Percentiles rank a stretch among this genome's conserved stretches.
phyloP scores from a whole-genome alignment of 1,140 invertebrate genomes.

The Drosophila albomicans region DNA sequence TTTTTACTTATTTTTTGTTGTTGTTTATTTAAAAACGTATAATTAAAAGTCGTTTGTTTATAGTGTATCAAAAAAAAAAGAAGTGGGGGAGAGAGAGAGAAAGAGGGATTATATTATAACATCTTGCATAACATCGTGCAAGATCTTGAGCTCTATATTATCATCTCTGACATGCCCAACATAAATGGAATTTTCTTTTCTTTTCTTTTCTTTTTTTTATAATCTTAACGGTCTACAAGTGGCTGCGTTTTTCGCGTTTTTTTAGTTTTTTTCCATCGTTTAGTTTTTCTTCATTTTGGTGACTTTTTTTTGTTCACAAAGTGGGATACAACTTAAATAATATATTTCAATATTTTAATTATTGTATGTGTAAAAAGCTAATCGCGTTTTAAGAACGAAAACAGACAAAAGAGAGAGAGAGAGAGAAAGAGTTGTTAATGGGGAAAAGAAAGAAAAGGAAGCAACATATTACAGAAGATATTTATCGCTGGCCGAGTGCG shows the following conservation, averaged over 20 bases:
- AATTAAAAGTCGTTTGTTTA: constrained; percentile 56
- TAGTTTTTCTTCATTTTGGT: constrained; percentile 48
- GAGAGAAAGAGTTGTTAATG: not conserved
- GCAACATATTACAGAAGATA: constrained; percentile 47
- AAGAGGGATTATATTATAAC: constrained; percentile 24
- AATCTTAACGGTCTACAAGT: constrained; percentile 67
- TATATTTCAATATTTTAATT: constrained; percentile 73
- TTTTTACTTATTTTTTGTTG: constrained; percentile 37
- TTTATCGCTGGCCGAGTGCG: constrained; percentile 45
- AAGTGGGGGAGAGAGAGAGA: constrained; percentile 16
- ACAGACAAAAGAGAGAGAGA: constrained; percentile 7
- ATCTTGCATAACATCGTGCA: constrained; percentile 24
- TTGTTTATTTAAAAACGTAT: constrained; percentile 52
- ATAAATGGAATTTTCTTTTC: constrained; percentile 24
- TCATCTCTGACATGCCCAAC: constrained; percentile 26
- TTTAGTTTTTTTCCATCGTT: constrained; percentile 21
- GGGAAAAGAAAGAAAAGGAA: constrained; percentile 27
- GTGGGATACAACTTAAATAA: constrained; percentile 56
- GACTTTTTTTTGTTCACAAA: constrained; percentile 58
- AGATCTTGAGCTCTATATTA: constrained; percentile 16
- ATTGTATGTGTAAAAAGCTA: constrained; percentile 75
- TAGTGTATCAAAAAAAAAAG: constrained; percentile 48
- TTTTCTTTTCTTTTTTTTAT: constrained; percentile 15
- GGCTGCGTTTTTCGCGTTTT: constrained; percentile 51
- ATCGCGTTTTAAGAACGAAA: constrained; percentile 56